Conservation (phyloP, 2,888 invertebrate genomes). For the Aquatica leii region DNA sequence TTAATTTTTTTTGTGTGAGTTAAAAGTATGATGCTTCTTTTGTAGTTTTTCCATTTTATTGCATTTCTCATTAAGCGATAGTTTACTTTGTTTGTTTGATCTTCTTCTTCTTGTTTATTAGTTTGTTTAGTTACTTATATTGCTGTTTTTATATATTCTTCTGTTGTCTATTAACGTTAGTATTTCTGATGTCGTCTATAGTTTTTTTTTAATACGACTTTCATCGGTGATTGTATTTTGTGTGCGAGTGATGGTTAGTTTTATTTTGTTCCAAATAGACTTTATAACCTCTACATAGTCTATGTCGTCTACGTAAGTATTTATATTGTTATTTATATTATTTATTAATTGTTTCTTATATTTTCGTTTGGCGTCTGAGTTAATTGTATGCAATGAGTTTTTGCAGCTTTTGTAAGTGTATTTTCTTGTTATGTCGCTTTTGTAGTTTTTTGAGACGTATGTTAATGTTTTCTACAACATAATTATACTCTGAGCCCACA, state of each 20-base stretch:
- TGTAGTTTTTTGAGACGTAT: no score
- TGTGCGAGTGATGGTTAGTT: background rate
- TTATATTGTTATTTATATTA: background rate
- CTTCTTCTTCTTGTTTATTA: no score
- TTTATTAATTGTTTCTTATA: background rate
- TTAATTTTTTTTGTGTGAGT: slow-evolving; percentile 1
- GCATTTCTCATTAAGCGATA: slow-evolving; percentile 1
- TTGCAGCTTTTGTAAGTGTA: background rate
- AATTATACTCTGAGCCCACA: background rate
- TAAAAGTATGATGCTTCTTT: slow-evolving; percentile 2
- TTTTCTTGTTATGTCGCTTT: background rate
- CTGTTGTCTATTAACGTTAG: background rate
- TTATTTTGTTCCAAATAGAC: no score
- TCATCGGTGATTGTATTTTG: background rate
- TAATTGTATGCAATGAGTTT: background rate
- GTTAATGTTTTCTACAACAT: no score
- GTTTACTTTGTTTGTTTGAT: background rate
- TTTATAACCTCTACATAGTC: no score
- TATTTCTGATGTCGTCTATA: no score
- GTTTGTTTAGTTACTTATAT: no score
- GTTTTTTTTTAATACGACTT: background rate
- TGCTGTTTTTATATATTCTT: background rate
- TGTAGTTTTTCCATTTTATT: slow-evolving; percentile 10
- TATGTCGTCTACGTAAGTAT: no score
- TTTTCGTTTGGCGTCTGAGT: background rate